These are phyloP conservation scores for Melipona beecheii DNA, from an alignment of 2,888 invertebrate genomes.

Conservation along the genomic window DNA sequence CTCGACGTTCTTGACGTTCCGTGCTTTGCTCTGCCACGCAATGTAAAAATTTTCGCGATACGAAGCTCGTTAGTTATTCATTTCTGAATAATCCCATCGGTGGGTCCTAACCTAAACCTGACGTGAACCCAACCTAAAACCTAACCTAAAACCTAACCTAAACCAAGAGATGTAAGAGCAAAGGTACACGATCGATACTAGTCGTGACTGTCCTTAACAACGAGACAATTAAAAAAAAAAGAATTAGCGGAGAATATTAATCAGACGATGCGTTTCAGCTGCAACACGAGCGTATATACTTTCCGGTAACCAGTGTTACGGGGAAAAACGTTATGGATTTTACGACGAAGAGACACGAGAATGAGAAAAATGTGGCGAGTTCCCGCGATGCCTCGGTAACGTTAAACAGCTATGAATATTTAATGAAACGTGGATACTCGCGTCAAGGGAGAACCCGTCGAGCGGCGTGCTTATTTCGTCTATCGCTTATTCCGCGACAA, in stretches of 20 bases:
- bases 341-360: too few relatives aligned
- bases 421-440: slow-evolving; percentile 64
- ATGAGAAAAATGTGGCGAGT: slow-evolving; percentile 19
- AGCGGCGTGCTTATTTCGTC: slow-evolving; percentile 17
- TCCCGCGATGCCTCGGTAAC: slow-evolving; percentile 55
- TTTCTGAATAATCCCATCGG: too few relatives aligned
- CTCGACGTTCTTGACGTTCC: not conserved
- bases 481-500: slow-evolving; percentile 62
- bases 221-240: not conserved
- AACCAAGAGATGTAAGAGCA: too few relatives aligned
- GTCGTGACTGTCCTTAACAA: not conserved
- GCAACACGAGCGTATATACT: not conserved
- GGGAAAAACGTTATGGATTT: slow-evolving; percentile 6
- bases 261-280: slow-evolving; percentile 1
- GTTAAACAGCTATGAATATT: slow-evolving; percentile 67
- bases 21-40: not conserved
- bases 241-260: not conserved
- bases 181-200: too few relatives aligned
- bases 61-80: too few relatives aligned
- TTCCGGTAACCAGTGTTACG: not conserved
- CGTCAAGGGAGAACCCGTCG: slow-evolving; percentile 20
- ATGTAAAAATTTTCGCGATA: too few relatives aligned
- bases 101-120: too few relatives aligned
- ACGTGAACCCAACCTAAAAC: too few relatives aligned
- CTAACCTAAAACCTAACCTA: too few relatives aligned